Percentiles rank a stretch among this genome's conserved stretches.
Evolutionary conservation across 2,888 invertebrate species (phyloP).

Genomic region (Cosmopolites sordidus): DNA sequence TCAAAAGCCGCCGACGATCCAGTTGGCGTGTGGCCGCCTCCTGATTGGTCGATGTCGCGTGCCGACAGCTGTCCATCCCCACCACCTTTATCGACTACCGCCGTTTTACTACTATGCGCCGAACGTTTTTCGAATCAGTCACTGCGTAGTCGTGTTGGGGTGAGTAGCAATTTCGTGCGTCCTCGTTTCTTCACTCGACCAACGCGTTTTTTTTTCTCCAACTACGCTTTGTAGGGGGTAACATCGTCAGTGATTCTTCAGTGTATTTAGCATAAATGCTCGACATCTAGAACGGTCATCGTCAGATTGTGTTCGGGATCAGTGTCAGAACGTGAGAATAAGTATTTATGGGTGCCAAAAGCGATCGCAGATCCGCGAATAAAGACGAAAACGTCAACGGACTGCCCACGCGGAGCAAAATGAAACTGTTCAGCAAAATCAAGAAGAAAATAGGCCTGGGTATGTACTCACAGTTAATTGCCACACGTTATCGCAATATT

Average conservation of each 20-base stretch:
- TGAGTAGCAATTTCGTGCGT: background rate
- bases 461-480: too few relatives aligned
- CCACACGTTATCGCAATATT: too few relatives aligned
- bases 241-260: too few relatives aligned
- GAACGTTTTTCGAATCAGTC: constrained; percentile 5
- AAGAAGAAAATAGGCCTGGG: constrained; percentile 84
- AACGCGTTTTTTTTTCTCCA: background rate
- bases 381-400: constrained; percentile 42
- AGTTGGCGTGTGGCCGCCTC: constrained; percentile 55
- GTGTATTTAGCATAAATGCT: background rate
- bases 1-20: constrained; percentile 31
- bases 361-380: constrained; percentile 42
- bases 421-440: constrained; percentile 87
- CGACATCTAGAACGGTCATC: too few relatives aligned
- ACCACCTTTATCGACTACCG: constrained; percentile 35
- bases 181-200: too few relatives aligned
- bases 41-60: constrained; percentile 58
- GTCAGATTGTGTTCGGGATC: too few relatives aligned
- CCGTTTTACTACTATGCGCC: constrained; percentile 37
- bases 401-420: constrained; percentile 60
- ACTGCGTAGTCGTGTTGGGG: constrained; percentile 10
- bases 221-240: too few relatives aligned
- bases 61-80: constrained; percentile 46
- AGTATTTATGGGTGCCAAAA: constrained; percentile 46
- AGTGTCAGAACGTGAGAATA: too few relatives aligned